Base-by-base conservation (phyloP, 2,888 invertebrate species). In the Drosophila pseudotalamancana region DNA sequence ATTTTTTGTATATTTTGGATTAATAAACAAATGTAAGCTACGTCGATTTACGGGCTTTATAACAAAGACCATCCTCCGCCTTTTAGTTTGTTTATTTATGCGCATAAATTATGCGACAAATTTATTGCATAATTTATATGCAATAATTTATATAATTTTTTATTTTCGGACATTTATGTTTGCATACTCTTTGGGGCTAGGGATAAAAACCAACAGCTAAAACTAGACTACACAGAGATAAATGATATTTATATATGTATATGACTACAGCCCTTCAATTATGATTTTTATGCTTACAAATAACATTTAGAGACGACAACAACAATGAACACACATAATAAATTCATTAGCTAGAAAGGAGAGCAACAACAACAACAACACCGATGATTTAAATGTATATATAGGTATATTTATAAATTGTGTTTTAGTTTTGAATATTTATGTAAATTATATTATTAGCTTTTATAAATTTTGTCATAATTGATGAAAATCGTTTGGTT, bases 361-460 rank as follows among this genome's bases (percentile, higher is more conserved):
- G 43, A 39, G 27, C 40, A 25, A 37, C 19, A 60, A 66, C 42
- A 45, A 32, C 46, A 61, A 57, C 25, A 74, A 51, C 18, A 64
- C 42, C 40, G 43, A 40, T 18, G 35, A 42, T n/a, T n/a, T 6
- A 9, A 55, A 12, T 19, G 32, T 34, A 39, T 49, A 53, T 43
- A 49, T 53, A 40, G 51, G n/a, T n/a, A 53, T 37, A 59, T 23
- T 25, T 43, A 40, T 35, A 61, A 35, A 51, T 53, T 46, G 45
- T 60, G 25, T 43, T 34, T 61, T 49, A 50, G 54, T 50, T 32
- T 23, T 4, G 12, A 48, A 37, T 51, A 43, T 50, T 40, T 42
- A 31, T 37, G 25, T 68, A 23, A 32, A 34, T 45, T 27, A 66
- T 66, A 40, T 49, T 23, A 39, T 42, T 50, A 32, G 16, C 42